Percentiles rank a stretch among this genome's conserved stretches.
Evolutionary conservation across 2,113 vertebrate genomes (phyloP).

Genomic region (Circaetus cinerascens): DNA sequence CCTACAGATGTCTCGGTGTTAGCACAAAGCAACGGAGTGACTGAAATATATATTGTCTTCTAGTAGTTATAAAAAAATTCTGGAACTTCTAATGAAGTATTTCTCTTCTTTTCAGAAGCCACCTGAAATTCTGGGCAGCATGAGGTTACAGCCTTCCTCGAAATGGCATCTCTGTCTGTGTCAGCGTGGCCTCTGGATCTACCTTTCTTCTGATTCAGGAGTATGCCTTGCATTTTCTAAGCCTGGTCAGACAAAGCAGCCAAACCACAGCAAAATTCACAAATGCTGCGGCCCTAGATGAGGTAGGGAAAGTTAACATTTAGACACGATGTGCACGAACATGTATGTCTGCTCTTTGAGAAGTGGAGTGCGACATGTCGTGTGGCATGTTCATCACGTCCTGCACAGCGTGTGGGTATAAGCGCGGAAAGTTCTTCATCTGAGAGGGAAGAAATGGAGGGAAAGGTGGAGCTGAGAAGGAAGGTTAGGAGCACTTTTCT

Average conservation of each 20-base stretch:
- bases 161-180: not conserved
- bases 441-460: not conserved
- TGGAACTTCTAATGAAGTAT: not conserved
- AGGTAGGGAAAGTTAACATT: not conserved
- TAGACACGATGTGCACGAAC: not conserved
- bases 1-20: not conserved
- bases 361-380: not conserved
- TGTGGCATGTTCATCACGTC: not conserved
- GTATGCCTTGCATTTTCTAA: not conserved
- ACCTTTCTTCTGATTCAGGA: not conserved
- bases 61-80: not conserved
- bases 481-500: not conserved
- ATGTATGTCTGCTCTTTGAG: not conserved
- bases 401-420: not conserved
- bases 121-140: not conserved
- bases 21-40: not conserved
- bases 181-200: not conserved
- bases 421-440: not conserved
- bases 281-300: not conserved
- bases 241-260: not conserved
- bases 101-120: not conserved
- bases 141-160: not conserved
- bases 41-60: not conserved
- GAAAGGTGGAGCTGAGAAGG: not conserved
- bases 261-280: not conserved